Percentiles rank a stretch among this genome's conserved stretches.
phyloP scores from a whole-genome alignment of 2,797 vertebrate species.

The Selene dorsalis region DNA sequence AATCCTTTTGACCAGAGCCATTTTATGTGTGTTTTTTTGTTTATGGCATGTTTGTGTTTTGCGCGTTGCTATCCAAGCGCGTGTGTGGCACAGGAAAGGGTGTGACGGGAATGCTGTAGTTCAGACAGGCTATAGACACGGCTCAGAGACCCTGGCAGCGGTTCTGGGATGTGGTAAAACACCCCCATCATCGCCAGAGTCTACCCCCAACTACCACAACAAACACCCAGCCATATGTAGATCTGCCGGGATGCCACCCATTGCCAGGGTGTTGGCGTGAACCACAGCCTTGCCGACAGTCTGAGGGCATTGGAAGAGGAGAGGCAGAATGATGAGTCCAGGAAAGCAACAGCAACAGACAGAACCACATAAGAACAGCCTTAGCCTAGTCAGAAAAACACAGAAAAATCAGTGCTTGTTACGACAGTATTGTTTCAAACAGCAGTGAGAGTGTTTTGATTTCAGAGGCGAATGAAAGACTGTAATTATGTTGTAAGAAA shows the following conservation, averaged over 20 bases:
- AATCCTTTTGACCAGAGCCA: conserved; percentile 45
- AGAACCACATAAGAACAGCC: conserved; percentile 48
- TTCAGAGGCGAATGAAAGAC: conserved; percentile 47
- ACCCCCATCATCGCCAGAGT: conserved; percentile 61
- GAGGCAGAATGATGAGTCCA: conserved; percentile 27
- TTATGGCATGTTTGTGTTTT: conserved; percentile 56
- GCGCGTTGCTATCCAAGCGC: conserved; percentile 58
- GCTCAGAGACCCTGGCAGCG: conserved; percentile 64
- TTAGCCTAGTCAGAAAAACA: neutral
- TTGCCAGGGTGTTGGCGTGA: conserved; percentile 66
- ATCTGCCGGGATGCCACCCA: conserved; percentile 76
- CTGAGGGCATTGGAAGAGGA: conserved; percentile 58
- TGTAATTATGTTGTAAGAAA: conserved; percentile 42
- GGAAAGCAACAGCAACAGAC: conserved; percentile 54
- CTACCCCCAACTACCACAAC: conserved; percentile 74
- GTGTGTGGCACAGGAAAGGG: conserved; percentile 71
- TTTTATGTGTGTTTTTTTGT: conserved; percentile 59
- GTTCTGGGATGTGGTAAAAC: conserved; percentile 77
- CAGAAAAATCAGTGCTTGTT: conserved; percentile 28
- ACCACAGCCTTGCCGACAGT: conserved; percentile 61
- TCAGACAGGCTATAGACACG: conserved; percentile 65
- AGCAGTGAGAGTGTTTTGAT: conserved; percentile 43
- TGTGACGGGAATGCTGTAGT: conserved; percentile 66
- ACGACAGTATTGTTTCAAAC: conserved; percentile 43
- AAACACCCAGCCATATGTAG: conserved; percentile 75